Evolutionary conservation across 2,888 invertebrate species (phyloP).

Genomic region (Brachyptera putata): DNA sequence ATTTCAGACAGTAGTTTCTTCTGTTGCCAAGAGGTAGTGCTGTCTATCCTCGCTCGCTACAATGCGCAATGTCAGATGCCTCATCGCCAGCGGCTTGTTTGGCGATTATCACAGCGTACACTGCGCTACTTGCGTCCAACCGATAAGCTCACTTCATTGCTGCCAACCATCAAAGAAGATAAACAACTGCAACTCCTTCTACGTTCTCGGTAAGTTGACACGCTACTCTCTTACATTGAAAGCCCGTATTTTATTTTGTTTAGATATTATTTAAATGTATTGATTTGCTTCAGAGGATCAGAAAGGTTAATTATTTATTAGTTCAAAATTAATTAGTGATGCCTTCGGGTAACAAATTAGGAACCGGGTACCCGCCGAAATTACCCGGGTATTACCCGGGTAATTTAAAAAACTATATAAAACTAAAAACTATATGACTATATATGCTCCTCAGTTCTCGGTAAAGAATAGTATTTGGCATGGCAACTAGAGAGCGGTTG

Average conservation of each 20-base stretch:
- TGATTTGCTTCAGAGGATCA: not conserved
- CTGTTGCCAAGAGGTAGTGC: conserved; percentile 57
- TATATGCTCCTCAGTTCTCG: too few relatives aligned
- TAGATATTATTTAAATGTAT: not conserved
- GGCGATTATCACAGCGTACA: conserved; percentile 71
- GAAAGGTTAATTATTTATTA: too few relatives aligned
- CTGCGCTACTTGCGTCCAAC: conserved; percentile 68
- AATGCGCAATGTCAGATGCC: conserved; percentile 64
- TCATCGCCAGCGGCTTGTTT: conserved; percentile 68
- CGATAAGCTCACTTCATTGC: conserved; percentile 64
- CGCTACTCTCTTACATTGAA: too few relatives aligned
- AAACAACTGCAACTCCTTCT: conserved; percentile 39
- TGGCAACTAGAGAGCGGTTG: too few relatives aligned
- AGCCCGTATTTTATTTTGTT: not conserved
- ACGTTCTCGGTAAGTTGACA: conserved; percentile 22
- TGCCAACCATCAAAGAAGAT: conserved; percentile 73
- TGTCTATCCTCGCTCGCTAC: conserved; percentile 63
- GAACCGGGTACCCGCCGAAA: too few relatives aligned
- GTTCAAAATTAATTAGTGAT: too few relatives aligned
- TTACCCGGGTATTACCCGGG: too few relatives aligned
- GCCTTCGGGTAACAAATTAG: too few relatives aligned
- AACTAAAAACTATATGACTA: too few relatives aligned
- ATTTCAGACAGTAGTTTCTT: conserved; percentile 64
- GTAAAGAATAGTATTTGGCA: too few relatives aligned
- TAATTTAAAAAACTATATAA: too few relatives aligned